A percentile compares a stretch with the other conserved stretches of the same genome.
Conservation (phyloP, 2,797 vertebrate genomes). For the Furcifer pardalis region DNA sequence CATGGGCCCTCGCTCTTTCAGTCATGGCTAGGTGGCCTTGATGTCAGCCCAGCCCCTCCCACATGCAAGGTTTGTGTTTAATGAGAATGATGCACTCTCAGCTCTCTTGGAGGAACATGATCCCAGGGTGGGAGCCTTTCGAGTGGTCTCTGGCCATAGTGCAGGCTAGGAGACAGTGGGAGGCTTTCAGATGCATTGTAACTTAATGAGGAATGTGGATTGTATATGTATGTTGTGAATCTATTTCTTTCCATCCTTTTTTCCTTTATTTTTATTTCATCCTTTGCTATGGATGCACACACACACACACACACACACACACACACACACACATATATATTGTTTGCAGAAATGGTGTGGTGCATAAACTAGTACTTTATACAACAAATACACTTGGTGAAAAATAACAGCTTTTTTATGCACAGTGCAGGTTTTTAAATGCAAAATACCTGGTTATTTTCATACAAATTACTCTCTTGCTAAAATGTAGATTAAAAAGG, state of each 20-base stretch:
- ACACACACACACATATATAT: too few species aligned
- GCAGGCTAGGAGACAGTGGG: constrained; percentile 32
- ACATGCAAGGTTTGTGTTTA: constrained; percentile 75
- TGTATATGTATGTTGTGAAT: constrained; percentile 30
- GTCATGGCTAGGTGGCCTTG: constrained; percentile 79
- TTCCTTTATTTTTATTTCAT: not conserved
- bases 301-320: too few species aligned
- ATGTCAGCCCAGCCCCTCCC: constrained; percentile 76
- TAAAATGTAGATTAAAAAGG: too few species aligned
- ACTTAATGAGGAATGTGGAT: constrained; percentile 8
- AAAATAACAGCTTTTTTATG: too few species aligned
- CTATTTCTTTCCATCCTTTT: not conserved
- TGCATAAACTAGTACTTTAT: too few species aligned
- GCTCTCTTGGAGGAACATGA: constrained; percentile 72
- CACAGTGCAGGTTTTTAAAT: too few species aligned
- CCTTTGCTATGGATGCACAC: not conserved
- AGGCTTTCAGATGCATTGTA: constrained; percentile 20
- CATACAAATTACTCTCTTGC: too few species aligned
- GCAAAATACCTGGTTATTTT: too few species aligned
- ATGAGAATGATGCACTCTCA: constrained; percentile 81
- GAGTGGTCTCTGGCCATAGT: constrained; percentile 68
- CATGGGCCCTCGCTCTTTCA: constrained; percentile 78
- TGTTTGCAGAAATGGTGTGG: too few species aligned
- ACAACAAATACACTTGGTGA: too few species aligned
- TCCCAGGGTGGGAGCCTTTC: constrained; percentile 68